Evolutionary conservation across 1,140 invertebrate genomes (phyloP).

Genomic region (Lethrus apterus): DNA sequence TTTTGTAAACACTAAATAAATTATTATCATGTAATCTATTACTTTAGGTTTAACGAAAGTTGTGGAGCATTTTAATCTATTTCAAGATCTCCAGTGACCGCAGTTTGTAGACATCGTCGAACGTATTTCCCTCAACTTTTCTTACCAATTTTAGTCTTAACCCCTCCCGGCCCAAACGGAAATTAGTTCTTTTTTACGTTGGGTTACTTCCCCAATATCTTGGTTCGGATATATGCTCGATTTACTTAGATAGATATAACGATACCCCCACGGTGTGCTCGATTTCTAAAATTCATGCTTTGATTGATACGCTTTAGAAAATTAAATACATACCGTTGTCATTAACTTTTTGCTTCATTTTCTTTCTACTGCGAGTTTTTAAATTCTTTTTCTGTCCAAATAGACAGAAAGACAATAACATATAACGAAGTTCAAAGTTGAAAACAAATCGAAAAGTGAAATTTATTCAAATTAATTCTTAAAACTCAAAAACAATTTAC

Average conservation of each 20-base stretch:
- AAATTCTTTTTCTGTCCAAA: no score
- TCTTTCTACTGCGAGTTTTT: no score
- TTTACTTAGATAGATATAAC: constrained; percentile 26
- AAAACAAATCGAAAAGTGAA: no score
- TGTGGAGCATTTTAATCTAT: constrained; percentile 22
- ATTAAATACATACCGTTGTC: no score
- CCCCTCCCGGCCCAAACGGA: constrained; percentile 22
- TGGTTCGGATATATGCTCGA: constrained; percentile 24
- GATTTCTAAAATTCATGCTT: no score
- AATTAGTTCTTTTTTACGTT: constrained; percentile 29
- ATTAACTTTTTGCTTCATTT: no score
- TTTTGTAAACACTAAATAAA: constrained; percentile 6
- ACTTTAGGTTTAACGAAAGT: constrained; percentile 2
- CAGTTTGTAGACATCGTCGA: constrained; percentile 18
- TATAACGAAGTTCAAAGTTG: no score
- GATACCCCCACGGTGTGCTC: no score
- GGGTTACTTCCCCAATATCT: constrained; percentile 27
- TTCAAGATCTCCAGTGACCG: constrained; percentile 23
- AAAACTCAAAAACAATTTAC: no score
- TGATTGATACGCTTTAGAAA: no score
- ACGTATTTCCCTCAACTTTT: constrained; percentile 20
- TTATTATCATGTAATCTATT: constrained; percentile 1
- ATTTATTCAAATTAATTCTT: no score
- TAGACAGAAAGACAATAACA: no score
- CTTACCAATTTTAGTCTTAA: constrained; percentile 22